A percentile compares a stretch with the other conserved stretches of the same genome.
Conservation (phyloP, 2,888 invertebrate genomes). For the Platycnemis pennipes region DNA sequence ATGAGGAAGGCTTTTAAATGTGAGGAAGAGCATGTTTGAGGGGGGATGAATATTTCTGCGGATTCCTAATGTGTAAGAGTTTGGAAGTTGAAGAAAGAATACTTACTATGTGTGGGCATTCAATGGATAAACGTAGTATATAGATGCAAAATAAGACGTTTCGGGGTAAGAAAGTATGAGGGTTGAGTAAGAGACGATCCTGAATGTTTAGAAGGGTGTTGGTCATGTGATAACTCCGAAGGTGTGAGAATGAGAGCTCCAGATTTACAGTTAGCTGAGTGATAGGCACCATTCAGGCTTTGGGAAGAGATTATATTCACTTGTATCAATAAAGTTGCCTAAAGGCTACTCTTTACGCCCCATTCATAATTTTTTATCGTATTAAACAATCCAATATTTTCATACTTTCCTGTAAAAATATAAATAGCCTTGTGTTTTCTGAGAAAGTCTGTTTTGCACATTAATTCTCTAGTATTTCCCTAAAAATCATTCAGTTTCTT, state of each 20-base stretch:
- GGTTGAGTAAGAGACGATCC: neutral
- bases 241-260: neutral
- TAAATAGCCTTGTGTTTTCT: too few species aligned
- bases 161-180: neutral
- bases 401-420: too few species aligned
- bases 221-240: neutral
- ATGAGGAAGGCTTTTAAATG: neutral
- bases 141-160: neutral
- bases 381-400: too few species aligned
- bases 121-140: too few species aligned
- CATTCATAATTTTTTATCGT: too few species aligned
- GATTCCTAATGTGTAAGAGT: neutral
- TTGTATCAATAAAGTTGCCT: too few species aligned
- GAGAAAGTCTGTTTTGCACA: too few species aligned
- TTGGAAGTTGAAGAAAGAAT: neutral
- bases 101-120: too few species aligned
- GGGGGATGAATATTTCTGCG: neutral
- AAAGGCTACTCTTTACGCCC: too few species aligned
- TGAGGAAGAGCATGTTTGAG: too few species aligned
- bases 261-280: neutral
- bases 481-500: too few species aligned
- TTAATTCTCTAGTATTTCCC: too few species aligned
- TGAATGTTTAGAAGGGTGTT: neutral
- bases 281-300: neutral
- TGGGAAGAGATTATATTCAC: neutral